A percentile compares a stretch with the other conserved stretches of the same genome.
phyloP scores from a whole-genome alignment of 2,797 vertebrate genomes.

The Rhadinocentrus ornatus region DNA sequence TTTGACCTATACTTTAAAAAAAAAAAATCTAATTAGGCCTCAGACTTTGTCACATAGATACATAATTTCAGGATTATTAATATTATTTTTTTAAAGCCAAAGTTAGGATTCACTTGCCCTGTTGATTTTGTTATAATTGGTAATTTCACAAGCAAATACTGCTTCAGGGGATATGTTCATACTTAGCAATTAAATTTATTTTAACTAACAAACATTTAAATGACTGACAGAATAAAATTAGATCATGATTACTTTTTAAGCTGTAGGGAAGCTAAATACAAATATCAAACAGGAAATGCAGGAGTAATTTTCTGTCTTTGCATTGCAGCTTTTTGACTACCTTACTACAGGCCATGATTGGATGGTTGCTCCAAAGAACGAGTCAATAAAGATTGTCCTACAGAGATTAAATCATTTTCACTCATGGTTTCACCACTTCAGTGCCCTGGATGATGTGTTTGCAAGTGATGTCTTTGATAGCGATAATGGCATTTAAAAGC shows the following conservation, averaged over 20 bases:
- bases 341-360: conserved; percentile 4
- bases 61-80: neutral
- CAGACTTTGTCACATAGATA: conserved; percentile 3
- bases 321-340: conserved; percentile 2
- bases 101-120: neutral
- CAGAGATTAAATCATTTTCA: conserved; percentile 40
- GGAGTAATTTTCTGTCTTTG: neutral
- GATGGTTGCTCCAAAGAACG: conserved; percentile 19
- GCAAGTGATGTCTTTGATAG: conserved; percentile 26
- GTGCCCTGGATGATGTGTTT: conserved; percentile 28
- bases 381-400: conserved; percentile 52
- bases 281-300: neutral
- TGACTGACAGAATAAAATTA: conserved; percentile 24
- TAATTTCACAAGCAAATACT: neutral
- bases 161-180: conserved; percentile 2
- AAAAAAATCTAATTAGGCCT: neutral
- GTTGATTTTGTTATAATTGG: neutral
- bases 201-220: conserved; percentile 36
- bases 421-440: conserved; percentile 21
- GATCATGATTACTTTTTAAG: conserved; percentile 3
- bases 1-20: conserved; percentile 5
- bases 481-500: conserved; percentile 41
- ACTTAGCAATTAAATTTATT: conserved; percentile 21
- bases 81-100: neutral
- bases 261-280: conserved; percentile 12